Evolutionary conservation across 2,113 vertebrate genomes (phyloP).

Genomic region (Panthera tigris): DNA sequence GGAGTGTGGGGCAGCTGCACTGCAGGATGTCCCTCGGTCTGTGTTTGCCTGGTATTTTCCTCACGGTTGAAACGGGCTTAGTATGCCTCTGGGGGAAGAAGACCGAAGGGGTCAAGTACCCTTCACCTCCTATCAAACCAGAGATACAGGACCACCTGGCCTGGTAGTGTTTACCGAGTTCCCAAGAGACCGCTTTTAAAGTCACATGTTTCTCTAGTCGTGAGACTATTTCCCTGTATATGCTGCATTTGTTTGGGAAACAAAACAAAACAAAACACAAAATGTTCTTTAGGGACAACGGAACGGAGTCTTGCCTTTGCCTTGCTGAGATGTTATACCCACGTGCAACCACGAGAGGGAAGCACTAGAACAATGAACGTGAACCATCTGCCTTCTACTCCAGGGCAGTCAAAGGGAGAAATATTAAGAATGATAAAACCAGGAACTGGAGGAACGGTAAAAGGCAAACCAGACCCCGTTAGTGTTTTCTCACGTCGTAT

Average conservation of each 20-base stretch:
- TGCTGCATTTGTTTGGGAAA: background rate
- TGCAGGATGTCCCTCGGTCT: background rate
- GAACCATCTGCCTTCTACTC: accelerated
- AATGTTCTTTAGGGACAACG: background rate
- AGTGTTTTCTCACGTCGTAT: background rate
- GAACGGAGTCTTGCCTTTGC: background rate
- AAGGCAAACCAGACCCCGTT: background rate
- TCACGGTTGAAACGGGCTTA: accelerated
- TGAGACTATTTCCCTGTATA: background rate
- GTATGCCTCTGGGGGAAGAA: background rate
- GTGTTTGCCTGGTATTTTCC: background rate
- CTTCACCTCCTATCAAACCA: background rate
- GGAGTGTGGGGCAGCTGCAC: accelerated
- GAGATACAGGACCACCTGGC: background rate
- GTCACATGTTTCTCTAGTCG: background rate
- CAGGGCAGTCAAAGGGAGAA: background rate
- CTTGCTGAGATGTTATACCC: background rate
- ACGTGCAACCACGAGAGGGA: background rate
- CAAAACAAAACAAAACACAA: too few relatives aligned
- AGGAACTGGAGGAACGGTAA: accelerated
- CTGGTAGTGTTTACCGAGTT: background rate
- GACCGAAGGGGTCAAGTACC: background rate
- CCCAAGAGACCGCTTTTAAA: background rate
- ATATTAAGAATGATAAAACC: background rate
- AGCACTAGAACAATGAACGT: background rate